Evolutionary conservation across 2,113 vertebrate genomes (phyloP).

Genomic region (Tiliqua scincoides): DNA sequence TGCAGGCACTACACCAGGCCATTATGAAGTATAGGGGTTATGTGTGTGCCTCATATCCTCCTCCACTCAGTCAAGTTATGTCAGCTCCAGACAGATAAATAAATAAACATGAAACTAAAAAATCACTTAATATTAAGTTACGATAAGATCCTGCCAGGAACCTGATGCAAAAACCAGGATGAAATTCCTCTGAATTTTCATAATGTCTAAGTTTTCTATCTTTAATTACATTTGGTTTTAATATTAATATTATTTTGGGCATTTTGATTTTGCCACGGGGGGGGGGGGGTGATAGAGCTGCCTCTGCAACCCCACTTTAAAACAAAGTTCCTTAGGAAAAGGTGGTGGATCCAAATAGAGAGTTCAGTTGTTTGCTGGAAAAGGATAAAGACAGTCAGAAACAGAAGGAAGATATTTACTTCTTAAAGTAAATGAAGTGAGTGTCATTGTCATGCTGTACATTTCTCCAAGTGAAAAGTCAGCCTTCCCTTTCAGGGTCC

Average conservation of each 20-base stretch:
- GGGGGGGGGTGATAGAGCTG: neutral
- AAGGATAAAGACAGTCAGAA: neutral
- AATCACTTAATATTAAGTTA: neutral
- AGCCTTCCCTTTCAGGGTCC: neutral
- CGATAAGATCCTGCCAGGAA: neutral
- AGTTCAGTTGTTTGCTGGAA: neutral
- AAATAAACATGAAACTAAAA: neutral
- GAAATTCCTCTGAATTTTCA: neutral
- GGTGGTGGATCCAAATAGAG: neutral
- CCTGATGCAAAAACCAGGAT: neutral
- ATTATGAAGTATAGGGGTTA: neutral
- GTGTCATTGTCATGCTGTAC: neutral
- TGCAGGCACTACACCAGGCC: neutral
- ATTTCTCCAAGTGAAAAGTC: neutral
- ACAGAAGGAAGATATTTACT: neutral
- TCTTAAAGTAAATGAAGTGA: neutral
- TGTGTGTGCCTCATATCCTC: neutral
- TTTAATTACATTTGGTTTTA: neutral
- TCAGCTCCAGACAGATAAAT: neutral
- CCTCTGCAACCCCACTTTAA: neutral
- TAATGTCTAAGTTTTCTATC: neutral
- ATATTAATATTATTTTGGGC: neutral
- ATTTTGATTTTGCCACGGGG: neutral
- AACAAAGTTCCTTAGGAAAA: neutral
- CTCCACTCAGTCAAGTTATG: neutral